Conservation (phyloP, 2,113 vertebrate genomes). For the Myocastor coypus region DNA sequence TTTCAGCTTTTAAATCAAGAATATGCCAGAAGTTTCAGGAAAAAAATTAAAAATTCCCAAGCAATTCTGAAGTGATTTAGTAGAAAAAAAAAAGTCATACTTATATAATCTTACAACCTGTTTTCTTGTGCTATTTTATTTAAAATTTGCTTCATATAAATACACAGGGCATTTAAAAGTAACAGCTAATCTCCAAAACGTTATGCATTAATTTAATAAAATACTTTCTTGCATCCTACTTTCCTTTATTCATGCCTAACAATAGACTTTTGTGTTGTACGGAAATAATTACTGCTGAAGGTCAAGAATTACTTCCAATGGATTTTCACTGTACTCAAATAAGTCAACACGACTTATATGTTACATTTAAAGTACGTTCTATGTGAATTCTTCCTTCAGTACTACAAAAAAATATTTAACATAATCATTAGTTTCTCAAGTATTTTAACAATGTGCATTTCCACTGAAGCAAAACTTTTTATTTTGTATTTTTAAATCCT, state of each 20-base stretch:
- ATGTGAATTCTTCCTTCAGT: not conserved
- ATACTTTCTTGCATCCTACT: not conserved
- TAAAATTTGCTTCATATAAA: conserved; percentile 39
- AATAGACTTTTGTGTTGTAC: not conserved
- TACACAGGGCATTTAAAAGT: not conserved
- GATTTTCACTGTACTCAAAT: not conserved
- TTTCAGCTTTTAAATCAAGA: conserved; percentile 52
- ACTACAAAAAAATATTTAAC: conserved; percentile 24
- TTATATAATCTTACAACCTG: conserved; percentile 4
- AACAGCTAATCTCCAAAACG: not conserved
- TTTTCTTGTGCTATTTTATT: not conserved
- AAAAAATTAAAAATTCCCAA: not conserved
- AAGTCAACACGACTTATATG: not conserved
- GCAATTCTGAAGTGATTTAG: not conserved
- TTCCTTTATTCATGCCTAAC: conserved; percentile 28
- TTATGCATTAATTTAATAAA: conserved; percentile 31
- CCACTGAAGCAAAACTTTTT: conserved; percentile 6
- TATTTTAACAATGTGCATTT: not conserved
- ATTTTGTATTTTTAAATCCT: conserved; percentile 1
- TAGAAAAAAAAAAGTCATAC: not conserved
- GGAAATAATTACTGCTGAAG: conserved; percentile 7
- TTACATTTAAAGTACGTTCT: conserved; percentile 7
- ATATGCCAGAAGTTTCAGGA: not conserved
- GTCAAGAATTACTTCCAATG: conserved; percentile 27
- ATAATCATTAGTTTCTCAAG: conserved; percentile 41